Evolutionary conservation across 1,140 invertebrate species (phyloP), one percentile per base, ranked within the genome.

Genomic region (Drosophila ohnishii): DNA sequence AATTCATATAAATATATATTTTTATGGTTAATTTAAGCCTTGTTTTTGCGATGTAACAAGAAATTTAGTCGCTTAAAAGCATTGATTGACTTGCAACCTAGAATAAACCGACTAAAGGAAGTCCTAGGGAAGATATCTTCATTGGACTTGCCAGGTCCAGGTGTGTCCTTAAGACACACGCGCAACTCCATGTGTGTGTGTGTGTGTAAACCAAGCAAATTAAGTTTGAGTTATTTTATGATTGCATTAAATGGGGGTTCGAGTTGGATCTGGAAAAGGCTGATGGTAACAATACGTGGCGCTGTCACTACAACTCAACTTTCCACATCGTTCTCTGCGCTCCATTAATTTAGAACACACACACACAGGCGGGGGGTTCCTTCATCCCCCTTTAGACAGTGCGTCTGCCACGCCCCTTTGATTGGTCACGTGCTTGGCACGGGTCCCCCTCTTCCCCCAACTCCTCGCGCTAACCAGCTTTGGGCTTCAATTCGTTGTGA

Each of bases 401-500:
- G 22, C 14, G 34, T 25, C 16, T 19, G 53, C 71, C 70, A 59
- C 39, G 55, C 64, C 69, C 73, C 37, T 48, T 63, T 86, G 82
- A 79, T 87, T 83, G 82, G 82, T 86, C 82, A 86, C 82, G 82
- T 86, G 82, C 79, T 47, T 72, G 34, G 59, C 75, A 57, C 65
- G 72, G 55, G 14, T 19, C 22, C 42, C 53, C 56, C 22, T 5
- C 3, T 22, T 8, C 2, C 13, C 14, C 16, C 30, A 5, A 34
- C 16, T 9, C 11, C 45, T 5, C 42, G 19, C 19, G 5, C 48
- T 34, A 28, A 28, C 37, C 22, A 32, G 60, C 51, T 45, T 70
- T 76, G 44, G 75, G 62, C 82, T 73, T 78, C 75, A 75, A 86
- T 86, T 86, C 79, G 71, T 79, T 87, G 66, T 88, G 83, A 87